Base-by-base conservation (phyloP, 2,113 vertebrate genomes). In the Murina feae region DNA sequence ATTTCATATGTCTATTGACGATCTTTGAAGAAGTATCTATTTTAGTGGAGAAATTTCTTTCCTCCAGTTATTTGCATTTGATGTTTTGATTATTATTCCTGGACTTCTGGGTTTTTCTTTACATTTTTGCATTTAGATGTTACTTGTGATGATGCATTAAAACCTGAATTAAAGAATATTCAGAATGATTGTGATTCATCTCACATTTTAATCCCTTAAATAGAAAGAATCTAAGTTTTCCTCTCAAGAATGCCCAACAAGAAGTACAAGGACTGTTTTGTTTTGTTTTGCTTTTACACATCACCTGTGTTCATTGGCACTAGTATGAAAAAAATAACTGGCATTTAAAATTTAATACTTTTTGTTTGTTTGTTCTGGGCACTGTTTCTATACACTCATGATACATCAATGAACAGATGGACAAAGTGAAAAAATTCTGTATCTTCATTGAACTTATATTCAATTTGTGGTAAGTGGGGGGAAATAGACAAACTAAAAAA, bases 201-300 rank as follows among this genome's bases (percentile, higher is more conserved):
- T 94, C 13, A 51, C 20, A 93, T 86, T 85, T 93, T 49, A 55
- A 14, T 49, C 55, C 32, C 32, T 63, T 82, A 65, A 71, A 39
- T 47, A 84, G 66, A 88, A 14, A 4, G 6, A 60, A 8, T 44
- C 0, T 72, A 58, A 30, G n/a, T 51, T 91, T 81, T 82, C 37
- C 18, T 86, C 13, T 72, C 47, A 71, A 37, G 78, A 74, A 58
- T 25, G 51, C 7, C 37, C 78, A 60, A 6, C 5, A 21, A 44
- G 21, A 60, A 68, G 35, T 35, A 60, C n/a, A 72, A 44, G 32
- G 20, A 32, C 30, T 44, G 3, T 86, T 75, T n/a, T 89, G 6
- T 84, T 95, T 91, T 42, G 21, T 49, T 88, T 94, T 83, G 37
- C 18, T 94, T 93, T 91, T 60, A 88, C n/a, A 28, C 2, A 68